phyloP scores from a whole-genome alignment of 2,113 vertebrate species.

The Athene cunicularia region DNA sequence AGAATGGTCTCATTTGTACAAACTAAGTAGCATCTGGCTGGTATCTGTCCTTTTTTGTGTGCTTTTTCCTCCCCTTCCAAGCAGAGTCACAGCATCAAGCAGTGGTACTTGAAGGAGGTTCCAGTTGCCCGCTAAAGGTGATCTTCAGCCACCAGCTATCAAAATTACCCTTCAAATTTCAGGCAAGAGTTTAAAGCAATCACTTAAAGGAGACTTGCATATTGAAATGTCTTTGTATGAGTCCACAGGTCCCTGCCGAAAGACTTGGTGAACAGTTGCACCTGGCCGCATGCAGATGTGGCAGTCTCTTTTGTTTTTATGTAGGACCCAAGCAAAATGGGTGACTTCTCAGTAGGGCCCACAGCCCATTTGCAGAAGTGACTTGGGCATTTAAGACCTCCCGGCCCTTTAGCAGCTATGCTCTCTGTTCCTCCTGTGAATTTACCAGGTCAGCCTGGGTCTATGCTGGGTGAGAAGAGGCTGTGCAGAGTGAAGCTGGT shows the following conservation, averaged over 20 bases:
- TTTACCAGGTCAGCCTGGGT: background rate
- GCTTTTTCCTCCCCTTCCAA: background rate
- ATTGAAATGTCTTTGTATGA: background rate
- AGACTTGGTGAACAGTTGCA: background rate
- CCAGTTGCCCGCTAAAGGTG: background rate
- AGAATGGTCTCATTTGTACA: background rate
- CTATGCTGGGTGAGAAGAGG: background rate
- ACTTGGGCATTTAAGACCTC: background rate
- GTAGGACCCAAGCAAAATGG: rapidly evolving
- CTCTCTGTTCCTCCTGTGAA: background rate
- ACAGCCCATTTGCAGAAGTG: background rate
- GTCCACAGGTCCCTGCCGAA: background rate
- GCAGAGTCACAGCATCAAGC: background rate
- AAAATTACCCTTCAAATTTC: background rate
- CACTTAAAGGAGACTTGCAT: background rate
- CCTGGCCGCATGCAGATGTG: background rate
- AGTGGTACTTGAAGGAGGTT: background rate
- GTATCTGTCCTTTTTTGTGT: background rate
- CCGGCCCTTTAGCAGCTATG: background rate
- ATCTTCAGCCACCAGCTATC: background rate
- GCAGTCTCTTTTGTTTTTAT: rapidly evolving
- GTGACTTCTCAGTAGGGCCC: background rate
- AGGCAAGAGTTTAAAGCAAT: background rate
- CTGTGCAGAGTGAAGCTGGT: background rate
- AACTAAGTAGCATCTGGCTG: background rate